A percentile compares a stretch with the other conserved stretches of the same genome.
Conservation (phyloP, 1,140 invertebrate species). For the Trichoplusia ni region DNA sequence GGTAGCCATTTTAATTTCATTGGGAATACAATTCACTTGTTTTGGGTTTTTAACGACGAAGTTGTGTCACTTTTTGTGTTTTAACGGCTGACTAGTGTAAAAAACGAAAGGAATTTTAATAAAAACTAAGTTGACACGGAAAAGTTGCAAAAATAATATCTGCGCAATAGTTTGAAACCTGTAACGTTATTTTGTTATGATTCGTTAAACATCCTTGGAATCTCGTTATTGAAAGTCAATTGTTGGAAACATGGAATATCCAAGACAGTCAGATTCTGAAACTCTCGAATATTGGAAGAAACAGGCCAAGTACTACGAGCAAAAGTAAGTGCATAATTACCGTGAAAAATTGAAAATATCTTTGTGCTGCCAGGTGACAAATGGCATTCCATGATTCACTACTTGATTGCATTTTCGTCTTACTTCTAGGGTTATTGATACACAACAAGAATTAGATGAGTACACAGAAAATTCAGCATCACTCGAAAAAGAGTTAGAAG, state of each 20-base stretch:
- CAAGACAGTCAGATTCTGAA: constrained; percentile 66
- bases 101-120: constrained; percentile 38
- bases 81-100: constrained; percentile 41
- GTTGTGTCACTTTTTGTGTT: constrained; percentile 56
- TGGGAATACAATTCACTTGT: constrained; percentile 34
- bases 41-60: constrained; percentile 49
- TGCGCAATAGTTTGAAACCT: constrained; percentile 13
- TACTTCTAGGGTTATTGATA: constrained; percentile 84
- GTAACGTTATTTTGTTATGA: constrained; percentile 47
- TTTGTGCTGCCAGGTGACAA: constrained; percentile 6
- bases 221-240: constrained; percentile 37
- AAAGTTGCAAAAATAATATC: constrained; percentile 6
- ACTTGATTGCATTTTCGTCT: constrained; percentile 28
- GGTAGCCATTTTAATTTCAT: constrained; percentile 41
- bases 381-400: constrained; percentile 27
- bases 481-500: constrained; percentile 96
- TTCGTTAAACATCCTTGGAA: constrained; percentile 48
- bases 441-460: constrained; percentile 93
- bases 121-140: constrained; percentile 22
- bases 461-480: constrained; percentile 95
- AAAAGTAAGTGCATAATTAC: constrained; percentile 59
- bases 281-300: constrained; percentile 74
- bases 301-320: constrained; percentile 75
- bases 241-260: constrained; percentile 68
- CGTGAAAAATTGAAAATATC: background rate